Evolutionary conservation across 2,113 vertebrate genomes (phyloP).

Genomic region (Ctenomys sociabilis): DNA sequence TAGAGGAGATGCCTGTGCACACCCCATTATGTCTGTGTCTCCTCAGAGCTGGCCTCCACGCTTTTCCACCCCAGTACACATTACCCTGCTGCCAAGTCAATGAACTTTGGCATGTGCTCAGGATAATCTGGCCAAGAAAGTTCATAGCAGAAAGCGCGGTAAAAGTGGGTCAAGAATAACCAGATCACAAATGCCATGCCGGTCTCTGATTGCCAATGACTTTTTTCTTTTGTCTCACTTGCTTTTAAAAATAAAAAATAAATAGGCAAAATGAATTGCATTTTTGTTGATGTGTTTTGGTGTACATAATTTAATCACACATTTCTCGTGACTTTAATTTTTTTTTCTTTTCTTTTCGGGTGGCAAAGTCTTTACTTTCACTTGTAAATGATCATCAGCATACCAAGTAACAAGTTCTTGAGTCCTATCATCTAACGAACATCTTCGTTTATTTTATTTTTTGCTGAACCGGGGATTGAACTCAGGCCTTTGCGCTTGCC

Average conservation of each 20-base stretch:
- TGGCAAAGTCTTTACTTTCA: too few species aligned
- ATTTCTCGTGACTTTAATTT: neutral
- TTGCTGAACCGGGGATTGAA: too few species aligned
- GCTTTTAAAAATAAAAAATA: neutral
- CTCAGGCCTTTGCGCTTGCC: too few species aligned
- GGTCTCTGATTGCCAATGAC: neutral
- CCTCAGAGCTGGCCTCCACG: neutral
- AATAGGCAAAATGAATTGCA: neutral
- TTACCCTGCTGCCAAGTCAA: neutral
- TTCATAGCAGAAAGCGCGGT: neutral
- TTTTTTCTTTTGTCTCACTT: neutral
- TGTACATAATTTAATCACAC: neutral
- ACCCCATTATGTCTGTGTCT: neutral
- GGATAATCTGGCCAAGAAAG: neutral
- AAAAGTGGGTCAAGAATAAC: neutral
- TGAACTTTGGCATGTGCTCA: neutral
- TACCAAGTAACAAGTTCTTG: too few species aligned
- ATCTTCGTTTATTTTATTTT: too few species aligned
- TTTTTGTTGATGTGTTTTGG: neutral
- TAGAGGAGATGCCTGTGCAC: neutral
- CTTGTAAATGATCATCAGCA: too few species aligned
- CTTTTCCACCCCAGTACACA: neutral
- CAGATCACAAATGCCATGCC: neutral
- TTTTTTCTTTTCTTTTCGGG: too few species aligned
- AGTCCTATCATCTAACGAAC: too few species aligned